A percentile compares a stretch with the other conserved stretches of the same genome.
Evolutionary conservation across 2,113 vertebrate genomes (phyloP).

Genomic region (Atherinomorus stipes): DNA sequence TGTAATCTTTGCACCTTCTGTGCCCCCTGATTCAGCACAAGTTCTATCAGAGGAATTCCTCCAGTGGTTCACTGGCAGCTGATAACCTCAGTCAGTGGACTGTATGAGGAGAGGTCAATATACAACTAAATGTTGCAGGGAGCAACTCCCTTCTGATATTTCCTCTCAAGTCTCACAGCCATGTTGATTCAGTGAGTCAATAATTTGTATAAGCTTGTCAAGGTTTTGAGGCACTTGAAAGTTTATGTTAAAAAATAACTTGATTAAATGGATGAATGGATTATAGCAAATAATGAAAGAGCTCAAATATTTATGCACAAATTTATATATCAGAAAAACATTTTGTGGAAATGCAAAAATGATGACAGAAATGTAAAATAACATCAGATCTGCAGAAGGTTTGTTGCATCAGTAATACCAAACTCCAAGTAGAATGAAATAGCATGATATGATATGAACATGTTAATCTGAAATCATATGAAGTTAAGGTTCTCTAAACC

Average conservation of each 20-base stretch:
- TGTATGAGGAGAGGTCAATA: conserved; percentile 74
- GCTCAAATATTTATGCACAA: background rate
- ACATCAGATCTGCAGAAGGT: too few species aligned
- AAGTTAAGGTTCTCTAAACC: too few species aligned
- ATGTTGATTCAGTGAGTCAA: background rate
- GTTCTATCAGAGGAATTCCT: conserved; percentile 70
- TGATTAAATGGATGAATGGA: background rate
- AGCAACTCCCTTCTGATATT: conserved; percentile 27
- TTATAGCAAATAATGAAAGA: background rate
- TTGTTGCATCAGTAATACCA: too few species aligned
- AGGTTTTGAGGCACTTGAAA: background rate
- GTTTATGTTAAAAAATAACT: too few species aligned
- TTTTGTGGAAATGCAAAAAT: too few species aligned
- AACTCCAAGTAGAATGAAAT: too few species aligned
- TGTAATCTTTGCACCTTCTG: conserved; percentile 22
- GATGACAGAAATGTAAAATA: too few species aligned
- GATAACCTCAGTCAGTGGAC: conserved; percentile 70
- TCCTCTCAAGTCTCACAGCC: conserved; percentile 6
- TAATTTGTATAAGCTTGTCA: background rate
- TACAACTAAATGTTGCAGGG: conserved; percentile 42
- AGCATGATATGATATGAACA: too few species aligned
- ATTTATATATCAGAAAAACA: too few species aligned
- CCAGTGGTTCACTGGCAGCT: conserved; percentile 23
- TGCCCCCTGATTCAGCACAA: conserved; percentile 20
- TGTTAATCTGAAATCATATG: too few species aligned